phyloP scores from a whole-genome alignment of 2,113 vertebrate species.

The Callithrix jacchus region DNA sequence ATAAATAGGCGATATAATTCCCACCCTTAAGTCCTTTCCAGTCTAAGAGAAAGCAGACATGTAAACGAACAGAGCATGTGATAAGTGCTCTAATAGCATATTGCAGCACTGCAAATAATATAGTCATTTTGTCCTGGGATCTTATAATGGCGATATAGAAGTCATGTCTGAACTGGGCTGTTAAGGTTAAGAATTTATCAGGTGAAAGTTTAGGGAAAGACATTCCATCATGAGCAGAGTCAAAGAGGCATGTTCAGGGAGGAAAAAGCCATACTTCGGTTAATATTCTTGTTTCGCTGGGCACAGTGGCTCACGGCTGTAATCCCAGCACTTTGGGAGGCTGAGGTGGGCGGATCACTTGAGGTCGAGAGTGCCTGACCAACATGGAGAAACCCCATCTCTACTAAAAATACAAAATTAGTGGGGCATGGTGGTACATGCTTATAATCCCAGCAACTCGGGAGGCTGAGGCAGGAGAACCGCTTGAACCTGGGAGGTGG shows the following conservation, averaged over 20 bases:
- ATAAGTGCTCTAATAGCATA: background rate
- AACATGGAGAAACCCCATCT: too few relatives aligned
- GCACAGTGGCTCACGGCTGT: too few relatives aligned
- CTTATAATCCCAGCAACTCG: too few relatives aligned
- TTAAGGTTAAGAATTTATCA: constrained; percentile 36
- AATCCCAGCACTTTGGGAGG: too few relatives aligned
- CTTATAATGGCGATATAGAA: background rate
- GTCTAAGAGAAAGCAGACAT: constrained; percentile 12
- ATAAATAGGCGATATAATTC: constrained; percentile 6
- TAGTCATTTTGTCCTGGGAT: background rate
- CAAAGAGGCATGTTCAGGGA: background rate
- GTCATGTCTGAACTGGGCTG: background rate
- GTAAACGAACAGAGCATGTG: background rate
- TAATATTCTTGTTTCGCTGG: background rate
- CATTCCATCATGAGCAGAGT: background rate
- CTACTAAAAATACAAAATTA: too few relatives aligned
- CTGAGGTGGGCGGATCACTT: too few relatives aligned
- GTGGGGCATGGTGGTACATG: too few relatives aligned
- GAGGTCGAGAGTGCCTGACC: too few relatives aligned
- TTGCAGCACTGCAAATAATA: background rate
- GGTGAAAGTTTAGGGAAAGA: background rate
- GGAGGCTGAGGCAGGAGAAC: too few relatives aligned
- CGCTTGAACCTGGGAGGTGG: too few relatives aligned
- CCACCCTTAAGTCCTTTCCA: background rate
- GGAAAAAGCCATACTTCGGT: constrained; percentile 2